Evolutionary conservation across 2,888 invertebrate species (phyloP), one percentile per base, ranked within the genome.

Genomic region (Papilio protenor): DNA sequence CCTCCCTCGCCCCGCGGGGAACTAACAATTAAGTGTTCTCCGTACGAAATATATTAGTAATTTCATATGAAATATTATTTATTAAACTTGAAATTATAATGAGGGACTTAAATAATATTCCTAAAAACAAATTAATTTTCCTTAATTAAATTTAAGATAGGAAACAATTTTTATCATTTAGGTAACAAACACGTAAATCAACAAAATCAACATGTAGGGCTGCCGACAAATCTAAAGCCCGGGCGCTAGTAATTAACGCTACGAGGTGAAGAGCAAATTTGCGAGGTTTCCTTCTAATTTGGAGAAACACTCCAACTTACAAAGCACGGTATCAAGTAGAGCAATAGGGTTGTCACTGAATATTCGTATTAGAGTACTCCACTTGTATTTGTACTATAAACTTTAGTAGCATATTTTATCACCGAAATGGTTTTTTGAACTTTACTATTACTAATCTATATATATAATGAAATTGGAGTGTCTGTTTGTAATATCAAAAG

Each of bases 221-320:
- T 69, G 45, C 45, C 45, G 18, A n/a, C n/a, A 69, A 45, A 64
- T 45, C 66, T 69, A 69, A 45, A 69, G 12, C 18, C 40, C 14
- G n/a, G 66, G 66, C n/a, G 66, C 45, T n/a, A 69, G 66, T 69
- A 69, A 69, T 69, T 69, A 69, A 69, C 66, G 66, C 66, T 45
- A 69, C 66, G 45, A 69, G 66, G 66, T 69, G 66, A 21, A 69
- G 66, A 45, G 45, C 66, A 69, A 69, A 69, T 69, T 69, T 69
- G 45, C 66, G 66, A 21, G 66, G 66, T 69, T 69, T 69, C 66
- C 66, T 69, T 69, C 66, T 69, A 69, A 69, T 69, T 69, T 69
- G 66, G 66, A 69, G 66, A 69, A 69, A 69, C 66, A 69, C 66
- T 69, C 45, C 66, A 45, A 45, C 45, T 69, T 69, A 66, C 66